Conservation (phyloP, 2,113 vertebrate species). For the Lota lota region DNA sequence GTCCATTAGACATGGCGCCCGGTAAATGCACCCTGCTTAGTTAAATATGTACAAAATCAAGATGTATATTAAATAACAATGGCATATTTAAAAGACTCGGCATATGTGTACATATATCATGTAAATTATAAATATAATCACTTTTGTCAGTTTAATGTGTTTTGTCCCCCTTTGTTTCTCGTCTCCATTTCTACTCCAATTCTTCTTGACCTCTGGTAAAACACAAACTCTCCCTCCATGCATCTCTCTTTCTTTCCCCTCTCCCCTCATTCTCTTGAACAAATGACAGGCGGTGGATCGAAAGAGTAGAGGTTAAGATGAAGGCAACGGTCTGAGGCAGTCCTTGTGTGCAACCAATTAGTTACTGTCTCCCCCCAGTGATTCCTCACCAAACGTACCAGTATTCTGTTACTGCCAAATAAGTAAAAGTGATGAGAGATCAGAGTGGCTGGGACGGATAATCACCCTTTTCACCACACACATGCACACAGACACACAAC, state of each 20-base stretch:
- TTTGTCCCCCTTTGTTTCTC: neutral
- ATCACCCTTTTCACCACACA: constrained; percentile 5
- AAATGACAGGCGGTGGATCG: constrained; percentile 15
- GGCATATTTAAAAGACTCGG: too few species aligned
- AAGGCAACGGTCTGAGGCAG: constrained; percentile 15
- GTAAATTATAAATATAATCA: too few species aligned
- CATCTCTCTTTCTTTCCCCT: neutral
- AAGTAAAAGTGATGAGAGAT: constrained; percentile 10
- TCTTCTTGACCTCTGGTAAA: neutral
- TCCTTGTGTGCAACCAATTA: constrained; percentile 23
- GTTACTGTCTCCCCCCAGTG: constrained; percentile 28
- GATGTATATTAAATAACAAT: too few species aligned
- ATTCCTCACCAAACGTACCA: neutral
- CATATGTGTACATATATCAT: too few species aligned
- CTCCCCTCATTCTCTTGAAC: neutral
- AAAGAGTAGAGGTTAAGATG: constrained; percentile 17
- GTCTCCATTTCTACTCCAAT: too few species aligned
- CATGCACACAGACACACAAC: neutral
- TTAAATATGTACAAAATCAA: too few species aligned
- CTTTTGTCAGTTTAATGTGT: too few species aligned
- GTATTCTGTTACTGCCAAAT: constrained; percentile 12
- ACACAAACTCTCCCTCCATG: neutral
- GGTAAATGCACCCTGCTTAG: constrained; percentile 13
- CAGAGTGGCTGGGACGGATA: neutral
- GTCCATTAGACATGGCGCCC: constrained; percentile 49